These are phyloP conservation scores for Germaria angustata DNA, from an alignment of 2,888 invertebrate species.

Conservation along the genomic window DNA sequence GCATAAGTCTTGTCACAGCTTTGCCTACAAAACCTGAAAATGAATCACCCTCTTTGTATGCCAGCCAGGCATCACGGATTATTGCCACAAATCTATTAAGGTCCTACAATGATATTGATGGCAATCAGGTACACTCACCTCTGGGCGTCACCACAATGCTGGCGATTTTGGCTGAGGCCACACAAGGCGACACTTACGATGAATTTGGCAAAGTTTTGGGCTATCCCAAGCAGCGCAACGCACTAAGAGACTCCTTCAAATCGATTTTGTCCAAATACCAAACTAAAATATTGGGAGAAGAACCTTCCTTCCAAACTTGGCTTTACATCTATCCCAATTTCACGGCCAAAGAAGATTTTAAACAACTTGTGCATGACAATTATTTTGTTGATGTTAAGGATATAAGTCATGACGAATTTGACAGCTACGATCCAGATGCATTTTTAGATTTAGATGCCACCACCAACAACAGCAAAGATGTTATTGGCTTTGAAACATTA, in stretches of 20 bases:
- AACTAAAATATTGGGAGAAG: conserved; percentile 68
- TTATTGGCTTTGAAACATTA: conserved; percentile 79
- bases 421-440: conserved; percentile 74
- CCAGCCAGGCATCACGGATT: conserved; percentile 76
- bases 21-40: conserved; percentile 48
- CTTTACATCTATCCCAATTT: conserved; percentile 86
- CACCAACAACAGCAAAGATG: conserved; percentile 78
- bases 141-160: conserved; percentile 84
- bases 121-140: conserved; percentile 84
- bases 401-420: conserved; percentile 74
- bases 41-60: conserved; percentile 67
- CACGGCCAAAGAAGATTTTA: conserved; percentile 83
- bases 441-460: conserved; percentile 68
- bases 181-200: conserved; percentile 82
- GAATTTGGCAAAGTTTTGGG: conserved; percentile 83
- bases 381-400: conserved; percentile 84
- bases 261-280: conserved; percentile 73
- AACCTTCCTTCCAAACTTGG: conserved; percentile 84
- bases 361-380: conserved; percentile 82
- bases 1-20: conserved; percentile 49
- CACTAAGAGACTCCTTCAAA: conserved; percentile 73
- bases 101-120: conserved; percentile 77
- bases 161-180: conserved; percentile 84
- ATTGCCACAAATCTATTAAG: conserved; percentile 77
- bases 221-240: conserved; percentile 81